Conservation (phyloP, 2,888 invertebrate genomes). For the Notodonta dromedarius region DNA sequence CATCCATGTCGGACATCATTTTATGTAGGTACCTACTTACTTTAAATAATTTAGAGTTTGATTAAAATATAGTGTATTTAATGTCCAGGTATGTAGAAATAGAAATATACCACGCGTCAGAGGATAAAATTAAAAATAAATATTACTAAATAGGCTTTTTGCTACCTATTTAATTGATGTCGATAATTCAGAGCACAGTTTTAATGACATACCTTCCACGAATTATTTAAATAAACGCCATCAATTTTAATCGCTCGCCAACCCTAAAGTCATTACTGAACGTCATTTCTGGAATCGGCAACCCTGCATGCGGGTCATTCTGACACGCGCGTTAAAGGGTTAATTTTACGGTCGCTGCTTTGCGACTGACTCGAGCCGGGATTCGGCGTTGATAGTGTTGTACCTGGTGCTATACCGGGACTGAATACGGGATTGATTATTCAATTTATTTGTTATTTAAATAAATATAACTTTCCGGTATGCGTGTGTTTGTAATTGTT, state of each 20-base stretch:
- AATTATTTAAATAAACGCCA: slow-evolving; percentile 22
- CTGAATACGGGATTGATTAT: no score
- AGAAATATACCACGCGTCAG: no score
- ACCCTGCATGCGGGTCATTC: slow-evolving; percentile 47
- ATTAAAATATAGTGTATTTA: no score
- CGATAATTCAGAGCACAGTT: neutral
- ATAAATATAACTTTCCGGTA: no score
- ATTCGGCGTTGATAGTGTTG: slow-evolving; percentile 34
- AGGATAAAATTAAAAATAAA: no score
- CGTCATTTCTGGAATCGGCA: slow-evolving; percentile 35
- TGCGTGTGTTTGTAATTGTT: no score
- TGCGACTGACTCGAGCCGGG: slow-evolving; percentile 33
- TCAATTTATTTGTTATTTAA: no score
- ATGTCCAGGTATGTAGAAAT: no score
- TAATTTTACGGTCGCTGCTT: slow-evolving; percentile 67
- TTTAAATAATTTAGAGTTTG: no score
- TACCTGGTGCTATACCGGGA: slow-evolving; percentile 1
- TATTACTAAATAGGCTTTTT: no score
- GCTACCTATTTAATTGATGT: neutral
- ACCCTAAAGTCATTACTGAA: slow-evolving; percentile 36
- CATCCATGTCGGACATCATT: no score
- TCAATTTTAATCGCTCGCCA: slow-evolving; percentile 24
- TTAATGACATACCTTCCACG: neutral
- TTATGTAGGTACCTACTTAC: no score
- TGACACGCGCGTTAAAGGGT: slow-evolving; percentile 61